These are phyloP conservation scores for Panthera tigris DNA, from an alignment of 2,113 vertebrate genomes.

Conservation along the genomic window DNA sequence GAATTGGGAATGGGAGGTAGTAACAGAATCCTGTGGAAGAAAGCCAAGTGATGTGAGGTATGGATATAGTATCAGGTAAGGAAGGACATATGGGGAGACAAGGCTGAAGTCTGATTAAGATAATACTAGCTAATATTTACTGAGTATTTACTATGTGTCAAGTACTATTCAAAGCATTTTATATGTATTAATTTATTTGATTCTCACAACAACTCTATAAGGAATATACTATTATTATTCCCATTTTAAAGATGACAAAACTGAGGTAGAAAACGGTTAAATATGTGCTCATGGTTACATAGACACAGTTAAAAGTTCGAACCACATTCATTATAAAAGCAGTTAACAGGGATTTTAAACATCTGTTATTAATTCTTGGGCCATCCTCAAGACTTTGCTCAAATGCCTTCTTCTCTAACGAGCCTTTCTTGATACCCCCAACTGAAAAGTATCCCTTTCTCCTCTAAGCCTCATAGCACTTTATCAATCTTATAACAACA, in stretches of 20 bases:
- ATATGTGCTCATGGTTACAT: background rate
- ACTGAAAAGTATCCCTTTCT: background rate
- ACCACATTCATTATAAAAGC: background rate
- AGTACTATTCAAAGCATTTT: slow-evolving; percentile 9
- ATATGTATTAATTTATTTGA: background rate
- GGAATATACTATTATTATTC: background rate
- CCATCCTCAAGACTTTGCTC: background rate
- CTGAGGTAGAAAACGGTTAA: background rate
- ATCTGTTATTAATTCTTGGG: background rate
- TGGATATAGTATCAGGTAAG: background rate
- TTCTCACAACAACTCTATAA: background rate
- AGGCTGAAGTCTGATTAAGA: background rate
- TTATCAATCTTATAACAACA: background rate
- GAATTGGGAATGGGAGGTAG: background rate
- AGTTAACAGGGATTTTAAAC: background rate
- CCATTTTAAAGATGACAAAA: background rate
- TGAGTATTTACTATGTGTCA: background rate
- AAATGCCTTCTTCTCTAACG: slow-evolving; percentile 17
- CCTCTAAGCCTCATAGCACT: background rate
- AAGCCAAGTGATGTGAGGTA: background rate
- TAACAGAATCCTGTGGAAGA: background rate
- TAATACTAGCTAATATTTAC: background rate
- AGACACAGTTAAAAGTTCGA: background rate
- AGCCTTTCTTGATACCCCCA: background rate
- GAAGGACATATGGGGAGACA: background rate